These are phyloP conservation scores for Erebia ligea DNA, from an alignment of 2,888 invertebrate species.

Conservation along the genomic window DNA sequence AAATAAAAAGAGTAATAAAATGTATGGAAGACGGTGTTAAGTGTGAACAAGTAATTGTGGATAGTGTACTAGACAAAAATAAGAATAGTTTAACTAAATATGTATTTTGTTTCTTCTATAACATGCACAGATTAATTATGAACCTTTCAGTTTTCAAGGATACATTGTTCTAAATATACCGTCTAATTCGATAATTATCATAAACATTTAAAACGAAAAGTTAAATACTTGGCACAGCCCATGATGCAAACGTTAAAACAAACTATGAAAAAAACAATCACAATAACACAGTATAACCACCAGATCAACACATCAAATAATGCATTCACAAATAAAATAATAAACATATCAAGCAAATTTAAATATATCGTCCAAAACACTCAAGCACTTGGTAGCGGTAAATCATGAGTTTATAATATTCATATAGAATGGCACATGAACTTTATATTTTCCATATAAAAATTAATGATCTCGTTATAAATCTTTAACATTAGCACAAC, in stretches of 20 bases:
- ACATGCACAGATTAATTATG: conserved; percentile 30
- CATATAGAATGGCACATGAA: conserved; percentile 75
- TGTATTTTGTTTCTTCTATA: conserved; percentile 26
- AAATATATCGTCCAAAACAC: conserved; percentile 75
- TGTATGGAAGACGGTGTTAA: conserved; percentile 43
- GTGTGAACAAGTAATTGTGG: conserved; percentile 29
- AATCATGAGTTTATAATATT: conserved; percentile 47
- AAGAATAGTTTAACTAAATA: conserved; percentile 27
- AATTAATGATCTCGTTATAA: conserved; percentile 56
- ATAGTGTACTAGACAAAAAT: conserved; percentile 36
- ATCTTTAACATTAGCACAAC: conserved; percentile 67
- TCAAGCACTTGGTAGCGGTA: conserved; percentile 78
- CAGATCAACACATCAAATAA: conserved; percentile 51
- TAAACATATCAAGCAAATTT: conserved; percentile 78
- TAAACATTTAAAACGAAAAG: background rate
- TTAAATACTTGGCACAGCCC: conserved; percentile 25
- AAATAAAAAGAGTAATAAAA: conserved; percentile 44
- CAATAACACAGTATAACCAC: conserved; percentile 57
- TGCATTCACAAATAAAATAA: conserved; percentile 49
- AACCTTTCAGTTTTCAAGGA: background rate
- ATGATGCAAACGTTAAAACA: conserved; percentile 31
- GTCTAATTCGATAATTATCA: background rate
- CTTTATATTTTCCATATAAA: conserved; percentile 42
- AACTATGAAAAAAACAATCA: conserved; percentile 27
- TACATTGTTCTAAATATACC: background rate